phyloP scores from a whole-genome alignment of 2,113 vertebrate species.

The Myotis yumanensis region DNA sequence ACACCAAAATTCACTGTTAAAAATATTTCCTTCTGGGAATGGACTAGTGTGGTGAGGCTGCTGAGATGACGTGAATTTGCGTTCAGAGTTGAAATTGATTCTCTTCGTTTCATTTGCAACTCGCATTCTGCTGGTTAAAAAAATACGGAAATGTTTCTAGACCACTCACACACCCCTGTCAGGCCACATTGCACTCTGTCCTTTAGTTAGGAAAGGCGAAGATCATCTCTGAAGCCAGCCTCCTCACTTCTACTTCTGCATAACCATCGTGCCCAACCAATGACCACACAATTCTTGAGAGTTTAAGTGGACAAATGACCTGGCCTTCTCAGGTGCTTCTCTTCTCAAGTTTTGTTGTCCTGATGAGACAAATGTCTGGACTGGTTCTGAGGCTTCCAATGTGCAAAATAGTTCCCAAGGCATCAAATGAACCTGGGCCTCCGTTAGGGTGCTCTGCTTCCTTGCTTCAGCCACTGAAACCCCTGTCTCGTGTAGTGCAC shows the following conservation, averaged over 20 bases:
- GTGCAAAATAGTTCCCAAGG: constrained; percentile 83
- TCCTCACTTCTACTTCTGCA: constrained; percentile 61
- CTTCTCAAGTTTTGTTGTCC: constrained; percentile 72
- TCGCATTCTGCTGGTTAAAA: constrained; percentile 80
- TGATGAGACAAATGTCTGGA: constrained; percentile 51
- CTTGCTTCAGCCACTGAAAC: constrained; percentile 91
- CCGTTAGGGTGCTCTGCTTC: constrained; percentile 83
- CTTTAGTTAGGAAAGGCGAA: constrained; percentile 73
- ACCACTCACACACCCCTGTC: constrained; percentile 77
- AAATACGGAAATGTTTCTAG: constrained; percentile 84
- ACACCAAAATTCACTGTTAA: constrained; percentile 59
- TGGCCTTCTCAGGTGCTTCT: constrained; percentile 61
- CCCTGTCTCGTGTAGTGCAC: constrained; percentile 91
- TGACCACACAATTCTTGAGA: constrained; percentile 53
- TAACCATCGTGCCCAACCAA: constrained; percentile 4
- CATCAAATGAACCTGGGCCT: constrained; percentile 58
- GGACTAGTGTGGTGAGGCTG: constrained; percentile 48
- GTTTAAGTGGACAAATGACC: constrained; percentile 74
- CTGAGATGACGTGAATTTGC: constrained; percentile 69
- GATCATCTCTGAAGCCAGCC: constrained; percentile 46
- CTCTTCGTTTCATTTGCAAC: constrained; percentile 69
- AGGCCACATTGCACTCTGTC: constrained; percentile 80
- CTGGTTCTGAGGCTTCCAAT: constrained; percentile 81
- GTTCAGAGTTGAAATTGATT: constrained; percentile 73
- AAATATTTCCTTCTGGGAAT: constrained; percentile 46